Evolutionary conservation across 2,797 vertebrate genomes (phyloP).

Genomic region (Poeciliopsis turneri): DNA sequence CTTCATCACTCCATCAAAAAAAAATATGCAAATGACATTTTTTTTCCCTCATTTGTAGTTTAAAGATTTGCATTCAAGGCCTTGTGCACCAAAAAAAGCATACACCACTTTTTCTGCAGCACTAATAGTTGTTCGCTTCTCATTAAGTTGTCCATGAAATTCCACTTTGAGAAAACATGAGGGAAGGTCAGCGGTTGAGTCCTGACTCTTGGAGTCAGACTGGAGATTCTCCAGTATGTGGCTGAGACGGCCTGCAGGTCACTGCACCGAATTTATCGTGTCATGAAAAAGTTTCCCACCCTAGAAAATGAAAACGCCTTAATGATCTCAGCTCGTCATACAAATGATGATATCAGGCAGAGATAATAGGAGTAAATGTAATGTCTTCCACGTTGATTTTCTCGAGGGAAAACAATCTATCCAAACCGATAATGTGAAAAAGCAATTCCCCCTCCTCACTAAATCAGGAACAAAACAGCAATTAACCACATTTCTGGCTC

Average conservation of each 20-base stretch:
- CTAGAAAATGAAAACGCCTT: neutral
- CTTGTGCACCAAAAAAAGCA: neutral
- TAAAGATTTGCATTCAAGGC: neutral
- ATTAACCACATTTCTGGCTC: neutral
- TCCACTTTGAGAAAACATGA: neutral
- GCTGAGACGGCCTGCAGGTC: neutral
- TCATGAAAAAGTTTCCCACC: neutral
- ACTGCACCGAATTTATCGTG: neutral
- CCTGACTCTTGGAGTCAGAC: neutral
- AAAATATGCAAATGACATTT: too few species aligned
- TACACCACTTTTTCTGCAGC: neutral
- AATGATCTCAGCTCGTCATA: neutral
- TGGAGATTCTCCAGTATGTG: neutral
- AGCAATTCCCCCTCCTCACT: neutral
- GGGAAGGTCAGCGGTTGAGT: neutral
- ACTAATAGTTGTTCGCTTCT: neutral
- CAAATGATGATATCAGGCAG: neutral
- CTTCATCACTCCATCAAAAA: too few species aligned
- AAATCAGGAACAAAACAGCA: neutral
- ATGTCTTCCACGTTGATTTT: neutral
- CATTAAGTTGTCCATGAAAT: neutral
- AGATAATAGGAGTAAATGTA: neutral
- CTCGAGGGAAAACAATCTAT: neutral
- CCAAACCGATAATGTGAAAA: neutral
- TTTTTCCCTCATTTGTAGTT: neutral